Evolutionary conservation across 37 sponge, comb jelly and placozoan genomes (phyloP), one percentile per base, ranked within the genome.

Genomic region (Beroe ovata): DNA sequence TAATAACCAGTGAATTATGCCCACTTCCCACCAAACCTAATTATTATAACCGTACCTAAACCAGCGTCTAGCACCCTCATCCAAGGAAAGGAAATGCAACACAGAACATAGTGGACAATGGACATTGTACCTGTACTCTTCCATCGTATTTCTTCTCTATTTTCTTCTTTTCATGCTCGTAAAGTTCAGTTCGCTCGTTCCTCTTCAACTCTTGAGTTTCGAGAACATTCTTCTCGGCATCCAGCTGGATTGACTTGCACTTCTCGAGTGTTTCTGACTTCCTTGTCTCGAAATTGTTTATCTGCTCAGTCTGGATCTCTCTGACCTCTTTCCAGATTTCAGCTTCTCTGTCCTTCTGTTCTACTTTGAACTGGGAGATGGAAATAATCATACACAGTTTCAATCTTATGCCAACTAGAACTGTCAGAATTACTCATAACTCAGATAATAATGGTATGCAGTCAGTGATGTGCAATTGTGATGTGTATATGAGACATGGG

Each of bases 281-380:
- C 26, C 84, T 42, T 20, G 84, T 77, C 54, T 40, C 36, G 25
- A 77, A 77, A 54, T 77, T 77, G 22, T 39, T 36, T 23, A 40
- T 77, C 47, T 77, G 84, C 84, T 77, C 84, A n/a, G 19, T 77
- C 84, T 77, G 84, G 8, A 77, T 77, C 1, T 77, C 84, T 36
- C 84, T 21, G 8, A 77, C 84, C 25, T 77, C 84, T 35, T 77
- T 77, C 84, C 84, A 77, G 54, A 77, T 77, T 54, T 77, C 84
- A 1, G 42, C 35, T 42, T 77, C 84, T 33, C 84, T 33, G 54
- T 77, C 84, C 23, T 77, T 77, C 54, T 77, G 84, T 42, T 77
- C 84, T n/a, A 77, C 84, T 77, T 77, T 77, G 84, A 77, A 77
- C 84, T 77, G 84, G 54, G 54, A 47, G 54, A 47, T 16, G 6